Evolutionary conservation across 2,113 vertebrate species (phyloP), one percentile per base, ranked within the genome.

Genomic region (Notarius quadriscutis): DNA sequence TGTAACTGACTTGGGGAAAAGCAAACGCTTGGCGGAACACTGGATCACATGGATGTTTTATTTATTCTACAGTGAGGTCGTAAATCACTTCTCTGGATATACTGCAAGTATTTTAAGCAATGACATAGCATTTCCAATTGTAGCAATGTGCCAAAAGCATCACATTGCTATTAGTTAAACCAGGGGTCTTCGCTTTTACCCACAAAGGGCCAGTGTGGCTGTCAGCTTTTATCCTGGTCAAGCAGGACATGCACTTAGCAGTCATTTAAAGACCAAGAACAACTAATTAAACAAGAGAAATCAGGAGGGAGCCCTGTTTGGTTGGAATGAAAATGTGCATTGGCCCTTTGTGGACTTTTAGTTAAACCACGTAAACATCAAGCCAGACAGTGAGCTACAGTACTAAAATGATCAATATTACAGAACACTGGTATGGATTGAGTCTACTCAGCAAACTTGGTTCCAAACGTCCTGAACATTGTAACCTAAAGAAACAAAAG

Each of bases 51-150:
- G 10, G 10, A 77, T 77, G 55, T 85, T 63, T 85, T 63, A 50
- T 85, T 85, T 77, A 77, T 85, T 77, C 15, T 27, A 27, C 57
- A 77, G 25, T 4, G 71, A 53, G 41, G 84, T 62, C 50, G 12
- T 71, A 84, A 84, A 55, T 84, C 50, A 84, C n/a, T 27, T 84
- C 17, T 30, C 63, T 71, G 15, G 15, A 55, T 71, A 69, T 67
- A 48, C 34, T 51, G 41, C 71, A 63, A 2, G 57, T 27, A 51
- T 63, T 63, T 85, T 63, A 62, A 85, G 78, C 5, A n/a, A 50
- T 51, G 71, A 50, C 53, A 57, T 30, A 71, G 55, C 17, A 75
- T 84, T 75, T 84, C 41, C 53, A 15, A 15, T 58, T 74, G 83
- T 55, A 79, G 75, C 51, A 79, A 9, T 11, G 5, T 25, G 74